Conservation (phyloP, 2,113 vertebrate species). For the Willisornis vidua region DNA sequence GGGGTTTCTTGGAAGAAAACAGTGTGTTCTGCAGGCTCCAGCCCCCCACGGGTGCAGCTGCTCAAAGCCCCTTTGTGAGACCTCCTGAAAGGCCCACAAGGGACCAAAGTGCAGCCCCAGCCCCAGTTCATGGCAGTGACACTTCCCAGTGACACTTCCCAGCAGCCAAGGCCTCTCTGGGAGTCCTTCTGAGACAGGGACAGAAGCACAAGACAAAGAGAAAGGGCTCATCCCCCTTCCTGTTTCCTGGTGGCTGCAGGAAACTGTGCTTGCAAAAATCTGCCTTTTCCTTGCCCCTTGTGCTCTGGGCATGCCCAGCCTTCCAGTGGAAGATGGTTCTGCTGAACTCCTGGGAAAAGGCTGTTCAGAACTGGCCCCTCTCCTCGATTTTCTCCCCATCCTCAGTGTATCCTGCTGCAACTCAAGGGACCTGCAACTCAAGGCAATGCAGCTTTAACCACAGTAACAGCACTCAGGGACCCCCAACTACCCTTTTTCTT, state of each 20-base stretch:
- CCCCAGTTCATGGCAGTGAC: neutral
- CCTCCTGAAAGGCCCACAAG: constrained; percentile 24
- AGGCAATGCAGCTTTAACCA: neutral
- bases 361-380: neutral
- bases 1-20: constrained; percentile 67
- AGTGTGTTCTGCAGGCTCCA: constrained; percentile 1
- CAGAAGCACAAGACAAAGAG: neutral
- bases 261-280: neutral
- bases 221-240: neutral
- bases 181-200: neutral
- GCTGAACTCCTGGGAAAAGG: neutral
- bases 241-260: neutral
- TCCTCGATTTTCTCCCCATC: neutral
- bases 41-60: neutral
- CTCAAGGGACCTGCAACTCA: neutral
- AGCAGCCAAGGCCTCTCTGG: neutral
- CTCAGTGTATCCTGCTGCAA: rapidly evolving
- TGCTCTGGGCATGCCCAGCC: neutral
- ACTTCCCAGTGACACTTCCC: neutral
- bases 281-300: neutral
- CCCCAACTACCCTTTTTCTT: neutral
- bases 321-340: neutral
- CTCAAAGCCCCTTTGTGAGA: constrained; percentile 40
- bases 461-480: neutral
- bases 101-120: neutral